Evolutionary conservation across 1,140 invertebrate genomes (phyloP).

Genomic region (Monochamus saltuarius): DNA sequence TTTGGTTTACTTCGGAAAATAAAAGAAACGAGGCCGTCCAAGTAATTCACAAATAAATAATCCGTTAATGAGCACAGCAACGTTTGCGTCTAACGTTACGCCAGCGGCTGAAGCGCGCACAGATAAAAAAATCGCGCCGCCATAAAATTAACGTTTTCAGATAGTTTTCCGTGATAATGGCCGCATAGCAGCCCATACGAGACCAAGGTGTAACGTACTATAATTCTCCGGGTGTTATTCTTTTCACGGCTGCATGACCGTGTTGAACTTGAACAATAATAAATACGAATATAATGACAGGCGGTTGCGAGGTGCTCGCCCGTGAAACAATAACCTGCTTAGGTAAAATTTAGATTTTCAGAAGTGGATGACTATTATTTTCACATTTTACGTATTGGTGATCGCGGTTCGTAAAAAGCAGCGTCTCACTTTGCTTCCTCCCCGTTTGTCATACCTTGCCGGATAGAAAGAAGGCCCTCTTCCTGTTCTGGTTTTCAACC

Average conservation of each 20-base stretch:
- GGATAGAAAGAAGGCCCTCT: too few relatives aligned
- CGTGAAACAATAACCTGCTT: constrained; percentile 36
- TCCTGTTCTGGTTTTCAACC: too few relatives aligned
- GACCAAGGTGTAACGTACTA: constrained; percentile 25
- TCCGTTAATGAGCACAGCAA: too few relatives aligned
- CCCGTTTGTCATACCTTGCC: too few relatives aligned
- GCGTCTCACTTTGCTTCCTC: too few relatives aligned
- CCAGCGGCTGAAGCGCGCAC: constrained; percentile 12
- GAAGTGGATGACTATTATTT: constrained; percentile 17
- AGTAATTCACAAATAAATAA: too few relatives aligned
- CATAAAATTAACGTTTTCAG: constrained; percentile 7
- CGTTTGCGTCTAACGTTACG: constrained; percentile 5
- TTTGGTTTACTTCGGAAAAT: too few relatives aligned
- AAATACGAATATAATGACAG: constrained; percentile 43
- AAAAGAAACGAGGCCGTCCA: too few relatives aligned
- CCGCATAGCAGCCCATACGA: constrained; percentile 23
- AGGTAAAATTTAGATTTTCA: constrained; percentile 19
- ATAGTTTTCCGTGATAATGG: constrained; percentile 12
- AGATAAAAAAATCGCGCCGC: background rate
- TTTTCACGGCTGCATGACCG: constrained; percentile 33
- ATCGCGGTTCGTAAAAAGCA: background rate
- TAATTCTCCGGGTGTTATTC: constrained; percentile 28
- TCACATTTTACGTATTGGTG: constrained; percentile 11
- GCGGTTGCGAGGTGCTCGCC: constrained; percentile 31
- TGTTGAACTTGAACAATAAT: constrained; percentile 39